phyloP scores from a whole-genome alignment of 2,797 vertebrate species.

The Ibycter americanus region DNA sequence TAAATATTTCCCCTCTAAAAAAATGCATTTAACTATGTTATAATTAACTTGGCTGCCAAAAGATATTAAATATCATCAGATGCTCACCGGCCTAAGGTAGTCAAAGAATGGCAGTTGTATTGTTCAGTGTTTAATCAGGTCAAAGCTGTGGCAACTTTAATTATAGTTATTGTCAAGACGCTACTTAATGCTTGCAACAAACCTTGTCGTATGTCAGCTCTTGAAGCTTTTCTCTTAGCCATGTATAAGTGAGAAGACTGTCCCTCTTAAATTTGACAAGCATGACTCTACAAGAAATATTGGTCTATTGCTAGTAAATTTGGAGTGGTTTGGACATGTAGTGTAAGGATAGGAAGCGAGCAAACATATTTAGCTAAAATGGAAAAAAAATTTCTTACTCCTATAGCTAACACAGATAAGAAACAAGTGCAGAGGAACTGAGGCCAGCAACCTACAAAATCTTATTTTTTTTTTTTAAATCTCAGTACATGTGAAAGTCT shows the following conservation, averaged over 20 bases:
- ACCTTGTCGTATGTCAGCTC: constrained; percentile 77
- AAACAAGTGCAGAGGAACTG: background rate
- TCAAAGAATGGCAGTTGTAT: constrained; percentile 79
- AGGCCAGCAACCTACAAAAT: background rate
- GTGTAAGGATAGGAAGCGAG: background rate
- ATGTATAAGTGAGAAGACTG: constrained; percentile 1
- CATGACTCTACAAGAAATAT: background rate
- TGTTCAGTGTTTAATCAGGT: constrained; percentile 89
- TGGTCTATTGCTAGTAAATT: background rate
- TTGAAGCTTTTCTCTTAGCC: constrained; percentile 51
- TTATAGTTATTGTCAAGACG: constrained; percentile 85
- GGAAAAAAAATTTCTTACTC: background rate
- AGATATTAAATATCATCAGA: constrained; percentile 87
- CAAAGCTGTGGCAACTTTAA: constrained; percentile 83
- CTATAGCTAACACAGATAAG: background rate
- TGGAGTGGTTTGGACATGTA: background rate
- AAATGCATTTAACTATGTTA: constrained; percentile 83
- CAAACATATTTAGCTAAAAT: background rate
- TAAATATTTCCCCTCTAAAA: constrained; percentile 78
- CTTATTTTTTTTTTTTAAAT: background rate
- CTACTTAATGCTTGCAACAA: constrained; percentile 74
- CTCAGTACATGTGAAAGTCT: fast-evolving
- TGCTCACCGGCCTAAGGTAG: constrained; percentile 81
- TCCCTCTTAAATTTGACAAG: background rate
- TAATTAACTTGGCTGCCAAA: constrained; percentile 94